Base-by-base conservation (phyloP, 2,888 invertebrate genomes). In the Rutpela maculata region DNA sequence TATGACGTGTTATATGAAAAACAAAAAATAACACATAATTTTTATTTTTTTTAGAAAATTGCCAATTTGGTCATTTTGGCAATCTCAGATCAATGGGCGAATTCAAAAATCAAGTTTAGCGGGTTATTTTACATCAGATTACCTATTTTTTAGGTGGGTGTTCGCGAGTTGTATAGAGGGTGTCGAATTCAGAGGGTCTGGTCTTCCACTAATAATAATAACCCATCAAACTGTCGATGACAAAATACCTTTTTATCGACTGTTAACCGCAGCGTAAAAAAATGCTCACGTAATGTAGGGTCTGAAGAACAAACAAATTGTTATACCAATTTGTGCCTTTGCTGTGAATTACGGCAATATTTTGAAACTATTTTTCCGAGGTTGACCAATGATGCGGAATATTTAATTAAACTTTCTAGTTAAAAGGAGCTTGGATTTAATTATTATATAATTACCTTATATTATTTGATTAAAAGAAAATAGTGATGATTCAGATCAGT, bases 331-430 rank as follows among this genome's bases (percentile, higher is more conserved):
- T 70, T 72, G 19, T 72, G 63, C 26, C 55, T 72, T 72, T 55
- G 55, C 72, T 59, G 17, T 72, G 72, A 72, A 55, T 72, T 72
- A 74, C 57, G 22, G 55, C 59, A 76, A 68, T 70, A 74, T 81
- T 83, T 83, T 80, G 83, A 80, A 82, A 83, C 60, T 65, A 71
- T 69, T 50, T 72, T 72, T 82, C 69, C 78, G 80, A 81, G 83
- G 78, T 81, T 83, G 83, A 76, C 81, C 80, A 78, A 80, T 81
- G 81, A 77, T 80, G 83, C 82, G 82, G 77, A 79, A 81, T 81
- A 81, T 82, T 76, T 77, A 75, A 82, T 82, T 82, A 78, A 81
- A 81, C 80, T 83, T 82, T 83, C 81, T 80, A 82, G 43, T 22
- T 75, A 74, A 77, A n/a, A 18, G 31, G 31, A 76, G 65, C 75